Conservation (phyloP, 2,797 vertebrate genomes). For the Valencia hispanica region DNA sequence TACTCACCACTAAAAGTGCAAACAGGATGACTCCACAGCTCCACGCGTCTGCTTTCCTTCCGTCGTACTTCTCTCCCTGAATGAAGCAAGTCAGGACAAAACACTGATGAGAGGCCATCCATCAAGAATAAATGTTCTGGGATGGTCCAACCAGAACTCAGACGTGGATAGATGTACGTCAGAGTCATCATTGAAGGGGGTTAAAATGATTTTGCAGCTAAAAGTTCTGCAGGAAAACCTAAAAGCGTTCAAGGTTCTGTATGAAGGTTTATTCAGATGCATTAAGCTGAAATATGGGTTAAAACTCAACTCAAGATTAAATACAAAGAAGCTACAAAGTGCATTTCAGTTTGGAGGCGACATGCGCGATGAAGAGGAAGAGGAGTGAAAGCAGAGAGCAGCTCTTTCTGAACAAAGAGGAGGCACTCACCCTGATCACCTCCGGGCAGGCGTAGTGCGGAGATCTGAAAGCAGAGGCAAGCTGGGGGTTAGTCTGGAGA, state of each 20-base stretch:
- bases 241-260: not conserved
- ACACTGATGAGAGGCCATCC: not conserved
- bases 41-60: slow-evolving; percentile 95
- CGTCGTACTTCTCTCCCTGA: slow-evolving; percentile 90
- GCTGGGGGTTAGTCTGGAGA: not conserved
- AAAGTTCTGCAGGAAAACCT: no score
- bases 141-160: not conserved
- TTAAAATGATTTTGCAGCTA: not conserved
- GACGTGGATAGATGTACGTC: no score
- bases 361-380: not conserved
- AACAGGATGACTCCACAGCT: slow-evolving; percentile 98
- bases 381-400: slow-evolving; percentile 2
- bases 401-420: slow-evolving; percentile 30
- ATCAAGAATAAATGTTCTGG: not conserved
- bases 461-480: slow-evolving; percentile 73
- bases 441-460: slow-evolving; percentile 87
- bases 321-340: not conserved
- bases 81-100: not conserved
- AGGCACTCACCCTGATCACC: slow-evolving; percentile 84
- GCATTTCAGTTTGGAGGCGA: not conserved
- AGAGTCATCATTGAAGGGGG: not conserved
- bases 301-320: not conserved
- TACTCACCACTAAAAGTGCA: slow-evolving; percentile 95
- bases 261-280: not conserved
- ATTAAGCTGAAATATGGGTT: not conserved